Evolutionary conservation across 2,888 invertebrate species (phyloP).

Genomic region (Gari tellinella): DNA sequence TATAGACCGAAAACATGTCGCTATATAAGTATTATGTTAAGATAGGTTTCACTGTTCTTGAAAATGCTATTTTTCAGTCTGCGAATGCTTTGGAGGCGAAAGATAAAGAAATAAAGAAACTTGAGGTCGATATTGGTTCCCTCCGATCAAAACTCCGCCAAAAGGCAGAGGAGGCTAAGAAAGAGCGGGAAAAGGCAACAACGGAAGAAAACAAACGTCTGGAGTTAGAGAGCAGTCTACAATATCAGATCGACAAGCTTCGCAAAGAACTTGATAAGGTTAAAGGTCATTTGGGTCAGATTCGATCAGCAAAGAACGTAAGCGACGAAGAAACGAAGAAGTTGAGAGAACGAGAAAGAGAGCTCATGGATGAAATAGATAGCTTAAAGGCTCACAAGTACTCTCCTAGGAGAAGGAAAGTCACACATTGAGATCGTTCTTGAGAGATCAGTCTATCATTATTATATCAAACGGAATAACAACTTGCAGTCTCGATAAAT

Average conservation of each 20-base stretch:
- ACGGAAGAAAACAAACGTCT: constrained; percentile 59
- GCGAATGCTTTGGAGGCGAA: constrained; percentile 59
- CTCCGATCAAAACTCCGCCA: constrained; percentile 58
- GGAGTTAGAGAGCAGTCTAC: constrained; percentile 60
- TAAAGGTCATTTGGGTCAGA: constrained; percentile 65
- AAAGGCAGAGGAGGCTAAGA: constrained; percentile 55
- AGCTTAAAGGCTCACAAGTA: constrained; percentile 51
- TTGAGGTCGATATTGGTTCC: constrained; percentile 58
- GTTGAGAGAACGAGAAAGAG: constrained; percentile 62
- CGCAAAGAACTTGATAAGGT: constrained; percentile 63
- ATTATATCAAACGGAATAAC: no score
- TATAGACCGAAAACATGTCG: no score
- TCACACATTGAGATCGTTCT: constrained; percentile 3
- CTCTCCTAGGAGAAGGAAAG: constrained; percentile 26
- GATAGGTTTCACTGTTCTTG: no score
- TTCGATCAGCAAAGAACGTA: constrained; percentile 67
- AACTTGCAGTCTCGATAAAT: no score
- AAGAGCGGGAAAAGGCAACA: constrained; percentile 57
- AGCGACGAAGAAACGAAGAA: constrained; percentile 67
- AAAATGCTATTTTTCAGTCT: constrained; percentile 36
- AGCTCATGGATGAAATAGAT: constrained; percentile 63
- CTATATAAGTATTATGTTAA: no score
- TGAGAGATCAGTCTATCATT: no score
- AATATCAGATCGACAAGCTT: constrained; percentile 60
- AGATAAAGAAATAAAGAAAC: constrained; percentile 60